Evolutionary conservation across 2,888 invertebrate genomes (phyloP).

Genomic region (Leucophora obtusa): DNA sequence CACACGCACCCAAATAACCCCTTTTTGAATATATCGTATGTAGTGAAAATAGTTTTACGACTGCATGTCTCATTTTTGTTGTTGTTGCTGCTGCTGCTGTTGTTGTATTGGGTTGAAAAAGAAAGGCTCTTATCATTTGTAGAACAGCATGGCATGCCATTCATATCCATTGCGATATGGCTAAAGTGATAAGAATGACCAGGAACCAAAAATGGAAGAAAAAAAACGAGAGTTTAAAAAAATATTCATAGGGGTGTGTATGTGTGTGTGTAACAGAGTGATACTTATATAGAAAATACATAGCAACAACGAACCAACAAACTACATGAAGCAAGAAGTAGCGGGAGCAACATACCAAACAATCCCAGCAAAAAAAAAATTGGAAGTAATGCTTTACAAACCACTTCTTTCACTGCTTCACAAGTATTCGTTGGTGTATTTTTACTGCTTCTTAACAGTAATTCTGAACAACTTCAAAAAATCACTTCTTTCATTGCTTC

Average conservation of each 20-base stretch:
- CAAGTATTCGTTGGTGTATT: no score
- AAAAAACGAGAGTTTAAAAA: conserved; percentile 31
- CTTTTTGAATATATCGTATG: conserved; percentile 9
- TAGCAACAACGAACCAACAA: neutral
- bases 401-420: no score
- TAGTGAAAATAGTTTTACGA: conserved; percentile 56
- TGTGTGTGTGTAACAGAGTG: neutral
- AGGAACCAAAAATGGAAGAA: conserved; percentile 42
- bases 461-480: no score
- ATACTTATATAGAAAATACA: neutral
- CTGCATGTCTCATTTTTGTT: conserved; percentile 37
- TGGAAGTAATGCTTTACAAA: no score
- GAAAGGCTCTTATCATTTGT: conserved; percentile 59
- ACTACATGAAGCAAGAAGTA: neutral
- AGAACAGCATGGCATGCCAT: conserved; percentile 71
- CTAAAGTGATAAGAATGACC: conserved; percentile 68
- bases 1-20: conserved; percentile 36
- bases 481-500: no score
- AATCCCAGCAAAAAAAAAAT: conserved; percentile 1
- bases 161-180: conserved; percentile 71
- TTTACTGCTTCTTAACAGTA: no score
- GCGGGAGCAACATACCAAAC: conserved; percentile 41
- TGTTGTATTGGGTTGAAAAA: conserved; percentile 1
- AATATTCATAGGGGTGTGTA: neutral
- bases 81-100: conserved; percentile 7